These are phyloP conservation scores for Neelides sp. DNA, from an alignment of 1,140 invertebrate genomes.

Conservation along the genomic window DNA sequence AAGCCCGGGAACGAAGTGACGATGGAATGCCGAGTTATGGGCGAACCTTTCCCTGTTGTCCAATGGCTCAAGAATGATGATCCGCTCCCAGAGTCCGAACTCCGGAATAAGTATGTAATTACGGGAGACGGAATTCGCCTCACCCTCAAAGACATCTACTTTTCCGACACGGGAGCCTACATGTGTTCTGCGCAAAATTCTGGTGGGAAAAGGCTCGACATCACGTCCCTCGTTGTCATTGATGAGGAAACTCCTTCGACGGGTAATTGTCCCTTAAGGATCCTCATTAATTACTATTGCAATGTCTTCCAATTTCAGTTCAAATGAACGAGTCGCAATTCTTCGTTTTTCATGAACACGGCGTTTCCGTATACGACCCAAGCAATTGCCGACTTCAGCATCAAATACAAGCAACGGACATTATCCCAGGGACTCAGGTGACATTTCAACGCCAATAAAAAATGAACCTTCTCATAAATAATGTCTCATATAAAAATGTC, in stretches of 20 bases:
- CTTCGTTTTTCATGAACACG: conserved; percentile 63
- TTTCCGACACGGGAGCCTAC: conserved; percentile 61
- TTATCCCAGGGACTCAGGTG: conserved; percentile 59
- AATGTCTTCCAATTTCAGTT: too few species aligned
- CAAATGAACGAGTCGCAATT: conserved; percentile 53
- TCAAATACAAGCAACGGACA: conserved; percentile 58
- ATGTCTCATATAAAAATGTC: neutral
- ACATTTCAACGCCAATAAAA: conserved; percentile 1
- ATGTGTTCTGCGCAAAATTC: conserved; percentile 61
- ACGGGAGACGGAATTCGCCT: conserved; percentile 58
- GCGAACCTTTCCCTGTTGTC: conserved; percentile 53
- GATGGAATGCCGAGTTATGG: conserved; percentile 56
- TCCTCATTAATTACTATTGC: neutral
- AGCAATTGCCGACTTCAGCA: conserved; percentile 57
- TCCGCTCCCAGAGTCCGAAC: conserved; percentile 41
- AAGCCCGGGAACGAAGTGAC: conserved; percentile 50
- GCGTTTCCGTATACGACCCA: conserved; percentile 61
- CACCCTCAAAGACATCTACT: conserved; percentile 50
- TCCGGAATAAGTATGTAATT: conserved; percentile 47
- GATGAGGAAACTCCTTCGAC: conserved; percentile 47
- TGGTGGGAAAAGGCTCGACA: conserved; percentile 55
- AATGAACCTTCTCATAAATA: too few species aligned
- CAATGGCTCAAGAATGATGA: conserved; percentile 63
- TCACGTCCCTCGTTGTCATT: conserved; percentile 56
- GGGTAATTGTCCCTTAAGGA: neutral